phyloP scores from a whole-genome alignment of 2,888 invertebrate species.

The Tenthredo amoena region DNA sequence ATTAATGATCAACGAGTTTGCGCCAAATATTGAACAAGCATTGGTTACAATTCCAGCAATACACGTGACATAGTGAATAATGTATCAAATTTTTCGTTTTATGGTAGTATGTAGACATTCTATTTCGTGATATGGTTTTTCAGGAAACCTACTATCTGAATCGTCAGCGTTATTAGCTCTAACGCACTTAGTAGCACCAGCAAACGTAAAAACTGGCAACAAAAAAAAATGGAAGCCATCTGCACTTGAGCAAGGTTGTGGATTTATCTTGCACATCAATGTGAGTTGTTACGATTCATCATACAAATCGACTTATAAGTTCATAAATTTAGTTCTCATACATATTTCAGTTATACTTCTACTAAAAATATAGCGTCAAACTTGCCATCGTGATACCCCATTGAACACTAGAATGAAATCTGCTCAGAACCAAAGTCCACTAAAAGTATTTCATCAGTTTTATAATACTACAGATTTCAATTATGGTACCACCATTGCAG shows the following conservation, averaged over 20 bases:
- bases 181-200: not conserved
- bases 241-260: not conserved
- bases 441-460: not conserved
- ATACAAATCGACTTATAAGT: not conserved
- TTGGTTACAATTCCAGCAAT: not conserved
- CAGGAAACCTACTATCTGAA: not conserved
- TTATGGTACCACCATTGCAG: not conserved
- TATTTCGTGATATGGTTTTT: not conserved
- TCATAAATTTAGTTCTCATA: not conserved
- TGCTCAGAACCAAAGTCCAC: not conserved
- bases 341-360: not conserved
- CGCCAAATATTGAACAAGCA: not conserved
- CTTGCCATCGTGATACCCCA: not conserved
- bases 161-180: not conserved
- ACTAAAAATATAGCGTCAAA: not conserved
- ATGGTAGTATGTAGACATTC: not conserved
- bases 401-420: not conserved
- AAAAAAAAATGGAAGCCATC: constrained; percentile 15
- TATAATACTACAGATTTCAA: not conserved
- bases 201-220: constrained; percentile 5
- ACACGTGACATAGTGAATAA: not conserved
- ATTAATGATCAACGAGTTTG: not conserved
- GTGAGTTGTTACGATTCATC: not conserved
- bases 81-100: not conserved
- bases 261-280: constrained; percentile 8